Evolutionary conservation across 37 sponge, comb jelly and placozoan genomes (phyloP).

Genomic region (Aplysina aerophoba): DNA sequence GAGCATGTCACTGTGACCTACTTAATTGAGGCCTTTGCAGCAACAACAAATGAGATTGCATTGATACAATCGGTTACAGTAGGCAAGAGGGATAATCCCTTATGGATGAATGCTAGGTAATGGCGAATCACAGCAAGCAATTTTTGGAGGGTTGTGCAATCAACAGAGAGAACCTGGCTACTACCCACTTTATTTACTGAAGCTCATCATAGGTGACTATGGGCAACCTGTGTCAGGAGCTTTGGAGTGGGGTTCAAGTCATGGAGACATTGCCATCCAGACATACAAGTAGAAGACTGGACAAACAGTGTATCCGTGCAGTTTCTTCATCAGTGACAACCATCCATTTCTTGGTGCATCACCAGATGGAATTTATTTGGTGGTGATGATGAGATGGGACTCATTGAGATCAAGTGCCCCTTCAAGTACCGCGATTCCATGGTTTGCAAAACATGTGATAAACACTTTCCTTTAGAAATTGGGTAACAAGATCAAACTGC

Average conservation of each 20-base stretch:
- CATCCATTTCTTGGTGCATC: not conserved
- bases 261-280: not conserved
- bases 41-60: constrained; percentile 2
- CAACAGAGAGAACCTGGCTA: not conserved
- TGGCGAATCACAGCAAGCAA: constrained; percentile 48
- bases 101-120: constrained; percentile 49
- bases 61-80: constrained; percentile 30
- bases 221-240: not conserved
- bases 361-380: not conserved
- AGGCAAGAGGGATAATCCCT: constrained; percentile 29
- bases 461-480: not conserved
- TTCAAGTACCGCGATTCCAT: not conserved
- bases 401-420: constrained; percentile 28
- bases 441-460: constrained; percentile 8
- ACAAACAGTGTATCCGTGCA: not conserved
- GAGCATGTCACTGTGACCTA: not conserved
- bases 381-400: not conserved
- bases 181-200: not conserved
- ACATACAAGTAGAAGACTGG: not conserved
- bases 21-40: constrained; percentile 11
- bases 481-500: not conserved
- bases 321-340: not conserved
- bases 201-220: constrained; percentile 34
- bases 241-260: not conserved
- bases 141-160: constrained; percentile 48